These are phyloP conservation scores for Zaprionus ghesquierei DNA, from an alignment of 1,140 invertebrate genomes.

Conservation along the genomic window DNA sequence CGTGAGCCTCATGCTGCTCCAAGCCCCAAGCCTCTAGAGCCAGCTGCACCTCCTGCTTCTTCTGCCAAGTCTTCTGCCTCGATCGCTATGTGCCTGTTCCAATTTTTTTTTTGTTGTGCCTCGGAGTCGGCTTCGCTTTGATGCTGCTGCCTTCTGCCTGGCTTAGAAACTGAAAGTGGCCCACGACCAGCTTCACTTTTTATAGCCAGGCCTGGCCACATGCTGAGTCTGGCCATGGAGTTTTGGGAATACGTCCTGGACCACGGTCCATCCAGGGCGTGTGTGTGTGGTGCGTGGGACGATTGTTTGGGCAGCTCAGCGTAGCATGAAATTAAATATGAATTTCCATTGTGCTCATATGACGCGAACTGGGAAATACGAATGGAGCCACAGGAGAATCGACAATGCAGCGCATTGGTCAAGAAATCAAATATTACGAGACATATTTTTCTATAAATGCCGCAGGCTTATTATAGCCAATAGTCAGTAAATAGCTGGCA, in stretches of 20 bases:
- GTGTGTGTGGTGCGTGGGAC: constrained; percentile 10
- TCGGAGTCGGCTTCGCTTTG: constrained; percentile 60
- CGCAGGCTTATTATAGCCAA: not conserved
- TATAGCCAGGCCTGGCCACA: constrained; percentile 56
- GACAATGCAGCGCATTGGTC: not conserved
- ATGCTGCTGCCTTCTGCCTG: constrained; percentile 48
- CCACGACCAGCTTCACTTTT: constrained; percentile 60
- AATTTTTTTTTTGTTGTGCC: constrained; percentile 43
- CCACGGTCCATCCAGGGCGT: not conserved
- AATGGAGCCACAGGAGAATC: constrained; percentile 20
- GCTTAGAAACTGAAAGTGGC: constrained; percentile 79
- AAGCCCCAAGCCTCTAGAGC: constrained; percentile 5
- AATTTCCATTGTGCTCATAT: constrained; percentile 50
- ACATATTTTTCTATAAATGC: not conserved
- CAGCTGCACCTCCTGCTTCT: constrained; percentile 9
- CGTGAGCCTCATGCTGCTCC: constrained; percentile 75
- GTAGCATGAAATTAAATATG: constrained; percentile 80
- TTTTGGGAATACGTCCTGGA: constrained; percentile 72
- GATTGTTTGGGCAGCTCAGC: constrained; percentile 66
- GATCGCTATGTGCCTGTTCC: constrained; percentile 45
- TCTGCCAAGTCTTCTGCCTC: constrained; percentile 26
- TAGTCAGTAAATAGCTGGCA: not conserved
- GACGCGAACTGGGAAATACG: constrained; percentile 57
- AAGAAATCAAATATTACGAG: not conserved
- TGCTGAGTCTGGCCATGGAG: constrained; percentile 27